Percentiles rank a stretch among this genome's conserved stretches.
These are phyloP conservation scores for Schizotus pectinicornis DNA, from an alignment of 2,888 invertebrate genomes.

Conservation along the genomic window DNA sequence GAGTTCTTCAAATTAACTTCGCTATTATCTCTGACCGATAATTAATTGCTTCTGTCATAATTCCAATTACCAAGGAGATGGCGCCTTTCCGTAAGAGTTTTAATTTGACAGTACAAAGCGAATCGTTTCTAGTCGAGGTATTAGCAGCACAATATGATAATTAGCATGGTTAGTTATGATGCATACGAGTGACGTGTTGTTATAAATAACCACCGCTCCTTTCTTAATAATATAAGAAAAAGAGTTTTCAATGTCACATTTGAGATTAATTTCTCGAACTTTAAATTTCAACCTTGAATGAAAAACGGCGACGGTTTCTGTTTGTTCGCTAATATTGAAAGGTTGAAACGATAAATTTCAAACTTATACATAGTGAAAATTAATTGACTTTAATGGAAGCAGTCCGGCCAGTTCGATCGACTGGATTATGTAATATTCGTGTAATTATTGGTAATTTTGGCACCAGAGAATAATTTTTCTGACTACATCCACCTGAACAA, in stretches of 20 bases:
- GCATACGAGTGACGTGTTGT: conserved; percentile 35
- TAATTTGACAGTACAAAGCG: background rate
- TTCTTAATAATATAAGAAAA: conserved; percentile 31
- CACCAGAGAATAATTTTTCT: background rate
- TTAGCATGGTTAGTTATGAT: conserved; percentile 17
- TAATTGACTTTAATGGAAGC: too few species aligned
- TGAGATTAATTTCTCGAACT: conserved; percentile 48
- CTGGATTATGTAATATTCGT: background rate
- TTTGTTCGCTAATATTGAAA: background rate
- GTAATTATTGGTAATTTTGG: conserved; percentile 1
- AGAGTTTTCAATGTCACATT: conserved; percentile 48
- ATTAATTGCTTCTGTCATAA: conserved; percentile 3
- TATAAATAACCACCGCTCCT: conserved; percentile 34
- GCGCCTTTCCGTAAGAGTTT: background rate
- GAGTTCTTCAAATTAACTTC: conserved; percentile 6
- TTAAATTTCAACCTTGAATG: conserved; percentile 41
- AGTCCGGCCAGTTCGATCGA: too few species aligned
- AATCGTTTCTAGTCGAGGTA: background rate
- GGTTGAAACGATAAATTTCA: conserved; percentile 2
- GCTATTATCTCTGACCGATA: conserved; percentile 3
- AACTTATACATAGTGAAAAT: conserved; percentile 2
- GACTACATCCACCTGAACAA: background rate
- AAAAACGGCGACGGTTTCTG: conserved; percentile 30
- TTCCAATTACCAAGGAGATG: background rate
- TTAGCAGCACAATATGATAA: background rate